Evolutionary conservation across 2,888 invertebrate species (phyloP).

Genomic region (Fragum whitleyi): DNA sequence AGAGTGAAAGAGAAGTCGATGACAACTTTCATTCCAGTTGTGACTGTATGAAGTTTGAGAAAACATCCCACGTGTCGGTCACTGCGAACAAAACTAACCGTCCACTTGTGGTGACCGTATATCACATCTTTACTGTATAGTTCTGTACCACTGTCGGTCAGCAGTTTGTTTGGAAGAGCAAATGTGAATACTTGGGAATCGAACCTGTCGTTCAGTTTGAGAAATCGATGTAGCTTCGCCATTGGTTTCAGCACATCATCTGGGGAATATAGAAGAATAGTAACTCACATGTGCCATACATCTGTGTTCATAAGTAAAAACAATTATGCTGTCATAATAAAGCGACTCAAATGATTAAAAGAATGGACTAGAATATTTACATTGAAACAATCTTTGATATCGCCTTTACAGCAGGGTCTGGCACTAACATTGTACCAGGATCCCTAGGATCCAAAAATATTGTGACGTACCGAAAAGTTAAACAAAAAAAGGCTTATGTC

Average conservation of each 20-base stretch:
- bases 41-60: constrained; percentile 91
- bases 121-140: constrained; percentile 93
- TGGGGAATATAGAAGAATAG: neutral
- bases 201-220: constrained; percentile 92
- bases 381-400: too few species aligned
- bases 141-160: constrained; percentile 92
- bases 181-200: constrained; percentile 94
- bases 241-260: constrained; percentile 48
- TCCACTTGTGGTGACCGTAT: constrained; percentile 93
- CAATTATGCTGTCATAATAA: too few species aligned
- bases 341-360: too few species aligned
- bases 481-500: too few species aligned
- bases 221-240: constrained; percentile 89
- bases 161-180: constrained; percentile 92
- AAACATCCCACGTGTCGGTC: constrained; percentile 92
- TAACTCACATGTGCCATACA: too few species aligned
- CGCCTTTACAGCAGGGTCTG: too few species aligned
- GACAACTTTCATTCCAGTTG: constrained; percentile 91
- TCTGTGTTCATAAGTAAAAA: too few species aligned
- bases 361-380: too few species aligned
- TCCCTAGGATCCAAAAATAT: too few species aligned
- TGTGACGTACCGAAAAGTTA: too few species aligned
- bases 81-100: constrained; percentile 91
- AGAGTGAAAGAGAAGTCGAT: constrained; percentile 93
- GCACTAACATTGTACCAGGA: too few species aligned